Evolutionary conservation across 2,888 invertebrate genomes (phyloP).

Genomic region (Entomobrya proxima): DNA sequence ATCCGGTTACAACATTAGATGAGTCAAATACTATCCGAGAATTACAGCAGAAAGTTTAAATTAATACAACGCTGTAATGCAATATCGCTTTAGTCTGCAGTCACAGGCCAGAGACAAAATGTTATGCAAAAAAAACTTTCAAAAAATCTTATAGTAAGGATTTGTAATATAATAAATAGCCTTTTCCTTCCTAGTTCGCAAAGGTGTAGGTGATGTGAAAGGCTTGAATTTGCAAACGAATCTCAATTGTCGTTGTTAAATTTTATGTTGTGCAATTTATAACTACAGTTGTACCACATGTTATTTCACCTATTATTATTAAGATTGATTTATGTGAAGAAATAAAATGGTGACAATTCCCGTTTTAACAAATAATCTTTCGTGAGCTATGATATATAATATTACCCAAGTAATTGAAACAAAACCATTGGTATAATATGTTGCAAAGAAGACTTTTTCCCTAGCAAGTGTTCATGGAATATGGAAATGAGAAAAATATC

Average conservation of each 20-base stretch:
- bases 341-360: too few species aligned
- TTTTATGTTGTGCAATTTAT: conserved; percentile 1
- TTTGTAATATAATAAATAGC: not conserved
- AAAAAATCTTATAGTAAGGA: not conserved
- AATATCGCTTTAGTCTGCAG: conserved; percentile 3
- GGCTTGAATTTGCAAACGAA: conserved; percentile 32
- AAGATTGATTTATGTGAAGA: not conserved
- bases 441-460: too few species aligned
- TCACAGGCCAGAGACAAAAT: not conserved
- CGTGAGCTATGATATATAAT: too few species aligned
- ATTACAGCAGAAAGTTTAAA: conserved; percentile 48
- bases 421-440: too few species aligned
- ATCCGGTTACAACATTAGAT: conserved; percentile 46
- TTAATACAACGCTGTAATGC: not conserved
- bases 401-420: too few species aligned
- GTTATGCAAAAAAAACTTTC: conserved; percentile 34
- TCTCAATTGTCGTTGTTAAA: conserved; percentile 52
- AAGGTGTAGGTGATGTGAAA: conserved; percentile 14
- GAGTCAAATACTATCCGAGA: conserved; percentile 38
- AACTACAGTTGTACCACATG: not conserved
- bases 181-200: conserved; percentile 40
- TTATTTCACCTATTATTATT: too few species aligned
- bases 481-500: too few species aligned
- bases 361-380: too few species aligned
- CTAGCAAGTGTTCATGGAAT: too few species aligned